Evolutionary conservation across 1,140 invertebrate species (phyloP).

Genomic region (Portunus trituberculatus): DNA sequence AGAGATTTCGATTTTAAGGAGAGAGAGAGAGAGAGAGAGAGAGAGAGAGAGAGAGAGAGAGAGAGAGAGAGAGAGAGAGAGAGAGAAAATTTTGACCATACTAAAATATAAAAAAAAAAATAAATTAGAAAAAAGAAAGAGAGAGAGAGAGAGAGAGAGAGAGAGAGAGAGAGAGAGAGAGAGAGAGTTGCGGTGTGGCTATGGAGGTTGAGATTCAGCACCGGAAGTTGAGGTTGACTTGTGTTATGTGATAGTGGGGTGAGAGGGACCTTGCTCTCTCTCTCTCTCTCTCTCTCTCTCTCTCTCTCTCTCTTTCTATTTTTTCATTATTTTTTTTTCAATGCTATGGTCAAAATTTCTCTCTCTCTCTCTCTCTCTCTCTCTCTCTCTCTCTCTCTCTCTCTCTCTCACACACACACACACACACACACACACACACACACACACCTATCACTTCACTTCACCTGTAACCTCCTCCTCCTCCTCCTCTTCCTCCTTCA

Average conservation of each 20-base stretch:
- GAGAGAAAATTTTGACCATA: not conserved
- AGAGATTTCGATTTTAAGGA: not conserved
- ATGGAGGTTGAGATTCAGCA: too few species aligned
- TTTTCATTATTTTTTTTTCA: not conserved
- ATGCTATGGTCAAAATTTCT: not conserved
- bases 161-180: too few species aligned
- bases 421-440: slow-evolving; percentile 56
- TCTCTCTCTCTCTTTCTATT: slow-evolving; percentile 31
- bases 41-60: slow-evolving; percentile 50
- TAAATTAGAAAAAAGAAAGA: too few species aligned
- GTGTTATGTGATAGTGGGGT: too few species aligned
- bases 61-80: not conserved
- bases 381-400: slow-evolving; percentile 44
- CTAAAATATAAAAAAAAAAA: too few species aligned
- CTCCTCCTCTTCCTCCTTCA: not conserved
- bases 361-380: slow-evolving; percentile 54
- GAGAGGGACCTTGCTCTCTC: not conserved
- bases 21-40: slow-evolving; percentile 23
- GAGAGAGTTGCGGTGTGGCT: too few species aligned
- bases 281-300: slow-evolving; percentile 1
- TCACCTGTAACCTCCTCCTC: slow-evolving; percentile 7
- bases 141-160: not conserved
- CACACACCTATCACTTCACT: not conserved
- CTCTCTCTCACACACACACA: slow-evolving; percentile 50
- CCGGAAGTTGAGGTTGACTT: too few species aligned